Evolutionary conservation across 2,113 vertebrate species (phyloP).

Genomic region (Campylorhamphus procurvoides): DNA sequence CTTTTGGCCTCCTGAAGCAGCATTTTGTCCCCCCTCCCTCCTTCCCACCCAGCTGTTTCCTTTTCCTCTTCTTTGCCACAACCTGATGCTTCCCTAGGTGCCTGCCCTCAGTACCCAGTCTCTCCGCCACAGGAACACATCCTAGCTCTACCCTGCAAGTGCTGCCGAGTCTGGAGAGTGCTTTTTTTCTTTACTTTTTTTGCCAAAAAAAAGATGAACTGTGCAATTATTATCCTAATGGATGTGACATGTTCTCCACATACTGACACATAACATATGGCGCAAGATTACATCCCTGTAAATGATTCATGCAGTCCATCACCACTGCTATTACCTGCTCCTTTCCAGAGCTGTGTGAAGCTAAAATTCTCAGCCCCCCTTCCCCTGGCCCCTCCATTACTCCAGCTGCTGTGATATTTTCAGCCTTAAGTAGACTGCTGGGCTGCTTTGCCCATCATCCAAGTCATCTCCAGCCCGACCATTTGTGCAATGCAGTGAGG

Average conservation of each 20-base stretch:
- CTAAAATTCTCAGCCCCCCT: background rate
- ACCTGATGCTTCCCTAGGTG: background rate
- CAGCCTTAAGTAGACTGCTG: background rate
- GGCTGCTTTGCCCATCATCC: background rate
- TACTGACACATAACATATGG: constrained; percentile 49
- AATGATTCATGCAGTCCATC: constrained; percentile 50
- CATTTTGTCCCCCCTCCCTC: background rate
- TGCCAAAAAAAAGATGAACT: background rate
- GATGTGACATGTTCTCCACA: background rate
- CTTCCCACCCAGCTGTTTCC: background rate
- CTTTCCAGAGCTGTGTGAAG: background rate
- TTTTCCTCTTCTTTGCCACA: background rate
- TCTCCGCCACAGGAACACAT: accelerated
- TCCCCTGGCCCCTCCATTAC: background rate
- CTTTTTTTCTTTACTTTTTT: background rate
- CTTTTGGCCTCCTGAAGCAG: background rate
- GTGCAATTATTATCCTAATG: constrained; percentile 28
- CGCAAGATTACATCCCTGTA: background rate
- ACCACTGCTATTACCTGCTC: background rate
- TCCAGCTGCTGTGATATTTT: background rate
- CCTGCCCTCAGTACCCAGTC: background rate
- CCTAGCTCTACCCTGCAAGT: background rate
- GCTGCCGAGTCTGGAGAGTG: background rate
- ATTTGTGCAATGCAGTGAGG: background rate
- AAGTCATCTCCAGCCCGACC: background rate